Base-by-base conservation (phyloP, 2,797 vertebrate species). In the Sebastes nivosus region DNA sequence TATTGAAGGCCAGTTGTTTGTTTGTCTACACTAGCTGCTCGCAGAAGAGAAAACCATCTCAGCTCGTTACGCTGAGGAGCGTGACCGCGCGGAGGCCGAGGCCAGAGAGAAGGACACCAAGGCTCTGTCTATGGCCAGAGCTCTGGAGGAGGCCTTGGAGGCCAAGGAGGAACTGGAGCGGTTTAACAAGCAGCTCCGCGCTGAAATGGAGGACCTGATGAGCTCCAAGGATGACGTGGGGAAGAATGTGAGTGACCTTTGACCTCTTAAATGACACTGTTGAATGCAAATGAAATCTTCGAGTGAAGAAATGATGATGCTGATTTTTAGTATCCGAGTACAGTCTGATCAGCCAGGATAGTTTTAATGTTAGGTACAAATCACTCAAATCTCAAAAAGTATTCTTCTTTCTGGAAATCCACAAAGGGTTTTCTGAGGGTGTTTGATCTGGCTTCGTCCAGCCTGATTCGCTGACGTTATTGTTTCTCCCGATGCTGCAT, bases 201-300 rank as follows among this genome's bases (percentile, higher is more conserved):
- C 97, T 0, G 99, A 99, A 86, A 99, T 99, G 98, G 99, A 99
- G 89, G 98, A 99, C 29, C 95, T 99, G 77, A 98, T 99, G 92
- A 99, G 97, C 96, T 99, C 98, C 87, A 99, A 99, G 92, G 99
- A 99, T 10, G 98, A 99, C 0, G 99, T 99, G 63, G 98, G 99
- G 81, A 99, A 99, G 93, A 99, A 97, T 1, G 99, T 99, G 93
- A 96, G 98, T 95, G 13, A 80, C 68, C 68, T 67, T 27, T 73
- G 61, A 72, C 54, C n/a, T 63, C 36, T 68, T 38, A 4, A 4
- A 63, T 24, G 2, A 63, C 24, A 42, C 24, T 14, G 6, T 13
- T 16, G 3, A 14, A 5, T n/a, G 10, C 22, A 4, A 50, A 22
- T 50, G 0, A 52, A 52, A 52, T 52, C 7, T n/a, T 20, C 10